Evolutionary conservation across 2,113 vertebrate species (phyloP).

Genomic region (Promerops cafer): DNA sequence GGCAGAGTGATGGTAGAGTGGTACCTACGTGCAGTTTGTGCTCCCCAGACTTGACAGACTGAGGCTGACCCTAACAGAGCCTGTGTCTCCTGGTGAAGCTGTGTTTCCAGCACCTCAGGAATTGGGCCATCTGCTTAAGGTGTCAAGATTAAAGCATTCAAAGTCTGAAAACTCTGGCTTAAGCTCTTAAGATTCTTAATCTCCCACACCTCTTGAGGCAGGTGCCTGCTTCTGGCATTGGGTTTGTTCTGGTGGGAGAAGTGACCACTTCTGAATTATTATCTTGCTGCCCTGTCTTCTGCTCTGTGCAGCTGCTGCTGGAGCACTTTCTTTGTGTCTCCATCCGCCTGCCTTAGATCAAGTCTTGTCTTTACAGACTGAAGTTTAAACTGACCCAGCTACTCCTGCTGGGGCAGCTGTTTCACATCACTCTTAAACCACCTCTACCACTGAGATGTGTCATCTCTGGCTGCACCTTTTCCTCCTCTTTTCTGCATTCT

Average conservation of each 20-base stretch:
- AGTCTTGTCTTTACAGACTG: neutral
- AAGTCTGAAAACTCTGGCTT: neutral
- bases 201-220: neutral
- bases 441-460: neutral
- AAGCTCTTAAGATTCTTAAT: neutral
- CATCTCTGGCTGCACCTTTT: neutral
- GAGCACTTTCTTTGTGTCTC: neutral
- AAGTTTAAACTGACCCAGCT: neutral
- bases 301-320: neutral
- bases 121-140: neutral
- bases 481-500: neutral
- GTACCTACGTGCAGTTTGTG: neutral
- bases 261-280: neutral
- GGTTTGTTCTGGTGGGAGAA: neutral
- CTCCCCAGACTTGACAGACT: neutral
- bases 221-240: neutral
- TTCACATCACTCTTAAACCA: neutral
- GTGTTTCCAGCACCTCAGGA: neutral
- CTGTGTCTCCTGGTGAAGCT: neutral
- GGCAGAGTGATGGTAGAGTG: neutral
- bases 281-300: neutral
- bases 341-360: accelerated
- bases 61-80: neutral
- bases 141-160: neutral
- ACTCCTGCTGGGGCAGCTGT: neutral